Conservation (phyloP, 1,140 invertebrate genomes). For the Zaprionus gabonicus region DNA sequence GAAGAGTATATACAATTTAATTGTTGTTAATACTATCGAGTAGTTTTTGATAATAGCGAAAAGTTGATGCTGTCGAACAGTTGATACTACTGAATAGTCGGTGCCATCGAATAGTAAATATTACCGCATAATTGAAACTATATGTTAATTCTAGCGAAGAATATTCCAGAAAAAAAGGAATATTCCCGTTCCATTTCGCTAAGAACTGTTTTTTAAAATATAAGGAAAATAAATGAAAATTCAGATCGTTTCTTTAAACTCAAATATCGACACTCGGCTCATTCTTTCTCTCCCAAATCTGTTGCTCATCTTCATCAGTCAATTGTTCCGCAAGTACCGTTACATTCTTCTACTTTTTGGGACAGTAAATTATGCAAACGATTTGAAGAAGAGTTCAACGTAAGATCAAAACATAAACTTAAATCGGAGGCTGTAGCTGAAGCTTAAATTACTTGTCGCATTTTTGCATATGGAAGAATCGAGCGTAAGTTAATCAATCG, state of each 20-base stretch:
- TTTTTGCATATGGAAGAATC: slow-evolving; percentile 41
- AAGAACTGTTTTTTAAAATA: too few relatives aligned
- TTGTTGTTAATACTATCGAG: too few relatives aligned
- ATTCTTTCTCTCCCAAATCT: neutral
- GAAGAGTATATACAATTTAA: too few relatives aligned
- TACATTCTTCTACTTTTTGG: slow-evolving; percentile 31
- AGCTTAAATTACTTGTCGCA: slow-evolving; percentile 39
- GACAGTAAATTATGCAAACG: slow-evolving; percentile 44
- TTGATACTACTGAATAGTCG: too few relatives aligned
- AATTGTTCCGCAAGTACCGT: slow-evolving; percentile 23
- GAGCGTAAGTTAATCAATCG: slow-evolving; percentile 59
- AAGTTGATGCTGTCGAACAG: too few relatives aligned
- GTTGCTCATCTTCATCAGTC: neutral
- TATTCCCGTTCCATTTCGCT: too few relatives aligned
- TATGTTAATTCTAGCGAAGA: too few relatives aligned
- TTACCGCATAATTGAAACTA: too few relatives aligned
- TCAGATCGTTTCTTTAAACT: neutral
- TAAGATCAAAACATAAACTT: neutral
- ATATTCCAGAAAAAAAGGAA: too few relatives aligned
- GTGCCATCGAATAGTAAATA: too few relatives aligned
- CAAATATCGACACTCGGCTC: neutral
- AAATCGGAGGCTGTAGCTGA: neutral
- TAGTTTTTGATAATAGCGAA: too few relatives aligned
- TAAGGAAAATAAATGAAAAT: too few relatives aligned
- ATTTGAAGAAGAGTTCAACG: slow-evolving; percentile 10